These are phyloP conservation scores for Numenius arquata DNA, from an alignment of 2,113 vertebrate genomes.

Conservation along the genomic window DNA sequence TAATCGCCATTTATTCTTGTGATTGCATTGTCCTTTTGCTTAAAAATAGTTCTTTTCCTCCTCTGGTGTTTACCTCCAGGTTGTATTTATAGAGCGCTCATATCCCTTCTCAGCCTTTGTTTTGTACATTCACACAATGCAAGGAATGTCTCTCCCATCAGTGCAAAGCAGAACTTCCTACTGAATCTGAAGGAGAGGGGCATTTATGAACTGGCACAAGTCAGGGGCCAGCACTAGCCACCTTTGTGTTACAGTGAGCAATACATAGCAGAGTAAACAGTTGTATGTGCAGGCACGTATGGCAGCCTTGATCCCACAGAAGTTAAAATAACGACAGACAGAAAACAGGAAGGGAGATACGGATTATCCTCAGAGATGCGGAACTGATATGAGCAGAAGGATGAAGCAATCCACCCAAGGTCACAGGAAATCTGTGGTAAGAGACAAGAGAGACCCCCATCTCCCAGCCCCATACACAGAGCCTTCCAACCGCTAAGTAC, in stretches of 20 bases:
- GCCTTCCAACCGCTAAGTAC: neutral
- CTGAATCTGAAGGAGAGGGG: neutral
- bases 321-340: neutral
- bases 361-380: neutral
- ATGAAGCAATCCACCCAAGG: neutral
- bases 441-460: neutral
- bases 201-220: neutral
- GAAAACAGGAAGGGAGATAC: neutral
- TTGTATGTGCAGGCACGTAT: neutral
- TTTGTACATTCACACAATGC: constrained; percentile 45
- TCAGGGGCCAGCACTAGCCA: neutral
- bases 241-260: neutral
- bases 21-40: constrained; percentile 54
- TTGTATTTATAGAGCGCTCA: constrained; percentile 59
- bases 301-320: neutral
- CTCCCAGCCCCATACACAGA: neutral
- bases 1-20: constrained; percentile 2
- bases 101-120: constrained; percentile 66
- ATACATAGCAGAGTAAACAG: neutral
- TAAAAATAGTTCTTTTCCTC: constrained; percentile 66
- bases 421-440: neutral
- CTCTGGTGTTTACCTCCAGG: constrained; percentile 51
- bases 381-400: neutral
- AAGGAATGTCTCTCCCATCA: constrained; percentile 47
- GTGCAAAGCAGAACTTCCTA: constrained; percentile 43